Evolutionary conservation across 2,888 invertebrate species (phyloP), one percentile per base, ranked within the genome.

Genomic region (Melieria picta): DNA sequence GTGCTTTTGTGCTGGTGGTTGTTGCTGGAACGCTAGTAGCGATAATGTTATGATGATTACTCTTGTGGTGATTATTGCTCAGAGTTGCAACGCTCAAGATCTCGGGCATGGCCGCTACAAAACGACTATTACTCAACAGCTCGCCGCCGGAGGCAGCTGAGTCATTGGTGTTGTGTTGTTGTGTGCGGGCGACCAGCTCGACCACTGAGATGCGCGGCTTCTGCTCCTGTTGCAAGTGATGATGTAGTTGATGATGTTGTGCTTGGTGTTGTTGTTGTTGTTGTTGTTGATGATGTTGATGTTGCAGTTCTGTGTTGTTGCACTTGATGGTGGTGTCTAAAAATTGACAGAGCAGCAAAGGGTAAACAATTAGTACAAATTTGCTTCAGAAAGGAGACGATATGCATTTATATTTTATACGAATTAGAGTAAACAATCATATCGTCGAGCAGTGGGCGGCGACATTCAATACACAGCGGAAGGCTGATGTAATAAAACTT

Each of bases 131-230:
- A 62, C 50, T 69, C 56, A 72, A 52, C n/a, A 65, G n/a, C 16
- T 66, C 66, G 13, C 42, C 45, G 45, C 30, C 56, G 7, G 70
- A 55, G 56, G 60, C 43, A 65, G 42, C n/a, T 42, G 55, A 47
- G 13, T 63, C 56, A 42, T 55, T 47, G 56, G 43, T 52, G 6
- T 11, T 52, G 3, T 75, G 74, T 4, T 76, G 75, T 65, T 75
- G 67, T 42, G 76, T 30, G 1, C 93, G 93, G 86, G 93, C 89
- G 84, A 93, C 92, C 88, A 94, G 93, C 89, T 94, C 94, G 88
- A 94, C 94, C 88, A 94, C 94, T 93, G 94, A 94, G 90, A 93
- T 93, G 89, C 91, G 92, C 88, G 77, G 74, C 72, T 77, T 75
- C 13, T 74, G 77, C 68, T 79, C 78, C 74, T 77, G 78, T 42